Conservation (phyloP, 2,113 vertebrate genomes). For the Erythrocercus mccallii region DNA sequence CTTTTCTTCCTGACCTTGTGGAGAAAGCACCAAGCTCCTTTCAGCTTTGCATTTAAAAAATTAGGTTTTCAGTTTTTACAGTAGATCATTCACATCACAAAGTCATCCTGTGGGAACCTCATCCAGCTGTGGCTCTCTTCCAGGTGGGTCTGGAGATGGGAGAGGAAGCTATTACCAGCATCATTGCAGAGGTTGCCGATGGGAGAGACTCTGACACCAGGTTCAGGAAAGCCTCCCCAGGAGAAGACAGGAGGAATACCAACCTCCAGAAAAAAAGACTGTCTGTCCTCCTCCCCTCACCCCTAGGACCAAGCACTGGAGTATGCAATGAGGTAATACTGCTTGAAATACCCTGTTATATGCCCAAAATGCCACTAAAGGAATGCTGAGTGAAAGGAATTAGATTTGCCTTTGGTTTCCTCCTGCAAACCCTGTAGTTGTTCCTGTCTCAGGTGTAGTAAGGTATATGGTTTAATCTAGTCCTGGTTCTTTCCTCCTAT, state of each 20-base stretch:
- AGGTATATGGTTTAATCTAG: background rate
- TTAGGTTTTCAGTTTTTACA: background rate
- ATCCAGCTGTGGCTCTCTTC: background rate
- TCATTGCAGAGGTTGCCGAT: background rate
- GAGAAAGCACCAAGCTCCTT: background rate
- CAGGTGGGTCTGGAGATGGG: background rate
- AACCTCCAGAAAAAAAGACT: background rate
- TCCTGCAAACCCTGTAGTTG: background rate
- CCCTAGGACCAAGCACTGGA: background rate
- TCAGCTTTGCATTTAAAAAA: background rate
- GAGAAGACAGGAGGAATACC: background rate
- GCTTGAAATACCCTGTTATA: background rate
- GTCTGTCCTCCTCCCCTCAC: background rate
- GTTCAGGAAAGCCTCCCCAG: background rate
- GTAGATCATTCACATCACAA: accelerated
- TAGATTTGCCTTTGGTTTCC: background rate
- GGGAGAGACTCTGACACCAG: background rate
- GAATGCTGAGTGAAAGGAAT: background rate
- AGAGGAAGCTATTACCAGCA: background rate
- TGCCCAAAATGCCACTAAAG: background rate
- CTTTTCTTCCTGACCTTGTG: background rate
- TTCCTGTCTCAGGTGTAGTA: background rate
- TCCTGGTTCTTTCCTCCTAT: background rate
- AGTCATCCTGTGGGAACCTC: background rate
- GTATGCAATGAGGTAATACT: background rate